These are phyloP conservation scores for Stichopus chloronotus DNA, from an alignment of 35 echinoderm and acorn worm species.

Conservation along the genomic window DNA sequence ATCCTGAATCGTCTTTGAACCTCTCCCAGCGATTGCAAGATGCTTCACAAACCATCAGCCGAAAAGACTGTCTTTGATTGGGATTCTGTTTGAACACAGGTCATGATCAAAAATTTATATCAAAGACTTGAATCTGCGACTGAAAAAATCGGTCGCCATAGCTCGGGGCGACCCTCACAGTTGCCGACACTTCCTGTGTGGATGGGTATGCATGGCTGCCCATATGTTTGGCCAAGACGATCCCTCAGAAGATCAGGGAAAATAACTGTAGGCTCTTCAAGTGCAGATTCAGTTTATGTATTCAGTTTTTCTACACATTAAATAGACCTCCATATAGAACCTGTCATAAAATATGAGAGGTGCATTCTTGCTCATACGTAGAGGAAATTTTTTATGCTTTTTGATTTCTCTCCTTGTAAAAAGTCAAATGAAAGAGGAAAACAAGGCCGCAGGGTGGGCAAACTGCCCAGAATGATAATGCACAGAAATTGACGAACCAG, in stretches of 20 bases:
- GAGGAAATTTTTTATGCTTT: not conserved
- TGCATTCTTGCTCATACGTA: not conserved
- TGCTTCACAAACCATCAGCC: not conserved
- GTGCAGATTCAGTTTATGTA: conserved; percentile 38
- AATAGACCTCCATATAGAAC: not conserved
- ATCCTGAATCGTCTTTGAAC: not conserved
- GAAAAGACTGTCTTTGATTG: not conserved
- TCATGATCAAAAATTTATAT: conserved; percentile 25
- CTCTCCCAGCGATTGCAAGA: not conserved
- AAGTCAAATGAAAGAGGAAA: too few relatives aligned
- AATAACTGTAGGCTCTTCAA: conserved; percentile 17
- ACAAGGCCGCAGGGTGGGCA: too few relatives aligned
- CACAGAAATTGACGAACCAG: too few relatives aligned
- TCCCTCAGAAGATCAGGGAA: not conserved
- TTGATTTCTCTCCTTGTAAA: not conserved
- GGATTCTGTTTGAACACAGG: not conserved
- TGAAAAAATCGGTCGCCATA: conserved; percentile 30
- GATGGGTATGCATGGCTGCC: conserved; percentile 16
- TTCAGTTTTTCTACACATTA: conserved; percentile 8
- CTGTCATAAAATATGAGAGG: conserved; percentile 2
- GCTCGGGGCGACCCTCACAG: conserved; percentile 22
- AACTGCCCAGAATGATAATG: too few relatives aligned
- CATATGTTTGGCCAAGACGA: conserved; percentile 10
- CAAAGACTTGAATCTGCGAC: not conserved
- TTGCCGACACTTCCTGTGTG: conserved; percentile 23